Conservation (phyloP, 2,888 invertebrate genomes). For the Mimachlamys varia region DNA sequence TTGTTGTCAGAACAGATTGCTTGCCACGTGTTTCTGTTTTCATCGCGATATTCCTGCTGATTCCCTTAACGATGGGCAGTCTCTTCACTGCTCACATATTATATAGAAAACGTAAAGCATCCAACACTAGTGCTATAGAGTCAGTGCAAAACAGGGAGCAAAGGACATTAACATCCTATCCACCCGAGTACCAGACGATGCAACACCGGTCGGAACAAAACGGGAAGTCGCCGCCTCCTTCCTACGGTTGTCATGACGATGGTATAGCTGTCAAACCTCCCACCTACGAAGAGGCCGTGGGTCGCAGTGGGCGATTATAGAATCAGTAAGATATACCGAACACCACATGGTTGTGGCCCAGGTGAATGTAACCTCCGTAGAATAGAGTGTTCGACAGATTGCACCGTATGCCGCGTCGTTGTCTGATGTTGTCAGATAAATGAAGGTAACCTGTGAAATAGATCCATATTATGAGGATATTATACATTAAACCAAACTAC, state of each 20-base stretch:
- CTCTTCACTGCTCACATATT: not conserved
- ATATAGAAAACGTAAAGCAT: not conserved
- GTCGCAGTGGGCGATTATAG: not conserved
- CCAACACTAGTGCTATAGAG: not conserved
- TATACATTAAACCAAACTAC: too few species aligned
- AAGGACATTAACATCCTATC: not conserved
- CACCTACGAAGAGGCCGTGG: not conserved
- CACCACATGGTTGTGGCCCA: too few species aligned
- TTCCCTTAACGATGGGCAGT: not conserved
- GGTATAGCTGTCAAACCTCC: not conserved
- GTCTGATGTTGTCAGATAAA: too few species aligned
- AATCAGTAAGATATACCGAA: not conserved
- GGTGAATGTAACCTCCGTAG: too few species aligned
- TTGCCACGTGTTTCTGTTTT: not conserved
- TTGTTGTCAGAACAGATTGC: not conserved
- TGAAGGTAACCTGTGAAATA: too few species aligned
- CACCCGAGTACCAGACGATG: not conserved
- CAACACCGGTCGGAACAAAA: not conserved
- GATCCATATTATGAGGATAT: too few species aligned
- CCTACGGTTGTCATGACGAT: constrained; percentile 9
- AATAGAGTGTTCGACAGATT: too few species aligned
- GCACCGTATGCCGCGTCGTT: too few species aligned
- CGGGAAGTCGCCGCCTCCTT: not conserved
- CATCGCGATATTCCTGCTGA: not conserved
- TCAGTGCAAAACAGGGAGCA: not conserved